Conservation (phyloP, 2,113 vertebrate species). For the Oreochromis tanganicae region DNA sequence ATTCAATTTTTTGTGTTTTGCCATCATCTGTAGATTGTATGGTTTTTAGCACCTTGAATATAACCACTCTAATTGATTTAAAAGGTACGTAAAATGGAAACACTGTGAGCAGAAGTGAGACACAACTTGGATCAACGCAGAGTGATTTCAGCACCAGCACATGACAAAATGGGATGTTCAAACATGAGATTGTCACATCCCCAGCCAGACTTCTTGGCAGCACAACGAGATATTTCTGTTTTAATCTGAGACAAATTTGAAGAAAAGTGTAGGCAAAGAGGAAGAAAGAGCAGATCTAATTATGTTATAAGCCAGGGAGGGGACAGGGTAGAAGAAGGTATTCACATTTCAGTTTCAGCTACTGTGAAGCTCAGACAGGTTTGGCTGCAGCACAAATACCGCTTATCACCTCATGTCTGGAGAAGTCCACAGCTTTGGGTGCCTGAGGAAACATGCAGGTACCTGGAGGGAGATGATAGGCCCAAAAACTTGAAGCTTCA, state of each 20-base stretch:
- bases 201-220: constrained; percentile 20
- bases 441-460: constrained; percentile 15
- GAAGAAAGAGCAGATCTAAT: constrained; percentile 46
- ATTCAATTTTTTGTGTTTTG: not conserved
- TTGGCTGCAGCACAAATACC: constrained; percentile 33
- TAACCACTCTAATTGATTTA: not conserved
- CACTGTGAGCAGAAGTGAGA: not conserved
- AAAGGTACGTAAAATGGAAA: not conserved
- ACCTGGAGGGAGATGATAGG: not conserved
- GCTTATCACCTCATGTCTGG: constrained; percentile 10
- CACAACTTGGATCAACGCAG: constrained; percentile 2
- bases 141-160: constrained; percentile 2
- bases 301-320: constrained; percentile 19
- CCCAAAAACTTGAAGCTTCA: not conserved
- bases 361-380: constrained; percentile 19
- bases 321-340: not conserved
- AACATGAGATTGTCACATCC: constrained; percentile 31
- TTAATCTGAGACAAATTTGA: constrained; percentile 48
- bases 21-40: not conserved
- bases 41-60: not conserved
- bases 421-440: constrained; percentile 2
- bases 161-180: constrained; percentile 21
- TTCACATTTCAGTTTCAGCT: constrained; percentile 27
- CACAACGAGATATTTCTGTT: not conserved
- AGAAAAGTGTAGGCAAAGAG: constrained; percentile 27